phyloP scores from a whole-genome alignment of 2,888 invertebrate genomes.

The Thecocarcelia acutangulata region DNA sequence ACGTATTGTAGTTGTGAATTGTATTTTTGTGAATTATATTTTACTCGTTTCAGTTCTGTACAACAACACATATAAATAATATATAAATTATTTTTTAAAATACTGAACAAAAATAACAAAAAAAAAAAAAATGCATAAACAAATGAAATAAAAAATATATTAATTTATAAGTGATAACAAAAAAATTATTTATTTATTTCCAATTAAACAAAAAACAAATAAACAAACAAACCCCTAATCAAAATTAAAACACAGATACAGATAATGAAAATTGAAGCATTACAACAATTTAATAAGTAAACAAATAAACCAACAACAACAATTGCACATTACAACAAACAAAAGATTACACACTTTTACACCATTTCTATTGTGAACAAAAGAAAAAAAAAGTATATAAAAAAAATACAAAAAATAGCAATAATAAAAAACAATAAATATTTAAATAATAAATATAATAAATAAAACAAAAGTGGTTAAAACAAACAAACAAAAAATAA shows the following conservation, averaged over 20 bases:
- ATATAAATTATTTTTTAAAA: slow-evolving; percentile 31
- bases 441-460: slow-evolving; percentile 49
- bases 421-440: slow-evolving; percentile 66
- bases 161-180: neutral
- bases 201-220: slow-evolving; percentile 22
- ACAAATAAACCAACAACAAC: slow-evolving; percentile 42
- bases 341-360: slow-evolving; percentile 49
- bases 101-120: neutral
- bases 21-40: slow-evolving; percentile 78
- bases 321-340: slow-evolving; percentile 58
- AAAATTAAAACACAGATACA: slow-evolving; percentile 34
- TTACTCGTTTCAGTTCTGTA: slow-evolving; percentile 65
- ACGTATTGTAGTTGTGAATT: slow-evolving; percentile 79
- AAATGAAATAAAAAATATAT: slow-evolving; percentile 28
- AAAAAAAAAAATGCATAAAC: slow-evolving; percentile 41
- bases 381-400: neutral
- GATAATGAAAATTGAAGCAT: neutral
- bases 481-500: slow-evolving; percentile 16
- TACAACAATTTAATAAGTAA: slow-evolving; percentile 31
- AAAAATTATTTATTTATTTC: slow-evolving; percentile 44
- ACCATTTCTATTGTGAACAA: slow-evolving; percentile 65
- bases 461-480: slow-evolving; percentile 45
- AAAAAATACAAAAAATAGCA: slow-evolving; percentile 60
- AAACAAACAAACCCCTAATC: slow-evolving; percentile 30
- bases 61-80: slow-evolving; percentile 21